Percentiles rank a stretch among this genome's conserved stretches.
Evolutionary conservation across 2,797 vertebrate genomes (phyloP).

Genomic region (Zalophus californianus): DNA sequence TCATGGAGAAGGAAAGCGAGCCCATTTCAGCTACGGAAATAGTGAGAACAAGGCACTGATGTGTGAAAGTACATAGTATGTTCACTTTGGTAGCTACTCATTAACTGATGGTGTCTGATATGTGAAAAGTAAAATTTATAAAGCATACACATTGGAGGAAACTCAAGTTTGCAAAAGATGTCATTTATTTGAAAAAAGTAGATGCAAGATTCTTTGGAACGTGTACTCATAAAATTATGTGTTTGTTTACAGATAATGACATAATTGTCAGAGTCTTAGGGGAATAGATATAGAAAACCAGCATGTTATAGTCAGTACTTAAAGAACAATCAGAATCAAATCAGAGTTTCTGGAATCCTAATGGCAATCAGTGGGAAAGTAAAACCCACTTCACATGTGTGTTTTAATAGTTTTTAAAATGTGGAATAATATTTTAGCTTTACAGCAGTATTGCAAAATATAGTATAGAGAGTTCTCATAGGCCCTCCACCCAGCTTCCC

Average conservation of each 20-base stretch:
- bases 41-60: not conserved
- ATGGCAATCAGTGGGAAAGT: not conserved
- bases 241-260: constrained; percentile 32
- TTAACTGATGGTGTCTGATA: no score
- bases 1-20: not conserved
- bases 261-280: not conserved
- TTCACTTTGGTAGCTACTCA: not conserved
- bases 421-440: not conserved
- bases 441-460: not conserved
- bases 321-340: not conserved
- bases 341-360: not conserved
- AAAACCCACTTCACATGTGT: not conserved
- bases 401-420: not conserved
- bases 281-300: not conserved
- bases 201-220: not conserved
- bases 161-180: not conserved
- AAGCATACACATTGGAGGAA: not conserved
- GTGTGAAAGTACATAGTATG: not conserved
- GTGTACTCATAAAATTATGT: not conserved
- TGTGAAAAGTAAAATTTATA: not conserved
- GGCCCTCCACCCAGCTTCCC: not conserved
- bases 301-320: not conserved
- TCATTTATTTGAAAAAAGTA: not conserved
- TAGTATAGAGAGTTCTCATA: not conserved
- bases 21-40: not conserved